Base-by-base conservation (phyloP, 2,888 invertebrate species). In the Muschampia plurimacula region DNA sequence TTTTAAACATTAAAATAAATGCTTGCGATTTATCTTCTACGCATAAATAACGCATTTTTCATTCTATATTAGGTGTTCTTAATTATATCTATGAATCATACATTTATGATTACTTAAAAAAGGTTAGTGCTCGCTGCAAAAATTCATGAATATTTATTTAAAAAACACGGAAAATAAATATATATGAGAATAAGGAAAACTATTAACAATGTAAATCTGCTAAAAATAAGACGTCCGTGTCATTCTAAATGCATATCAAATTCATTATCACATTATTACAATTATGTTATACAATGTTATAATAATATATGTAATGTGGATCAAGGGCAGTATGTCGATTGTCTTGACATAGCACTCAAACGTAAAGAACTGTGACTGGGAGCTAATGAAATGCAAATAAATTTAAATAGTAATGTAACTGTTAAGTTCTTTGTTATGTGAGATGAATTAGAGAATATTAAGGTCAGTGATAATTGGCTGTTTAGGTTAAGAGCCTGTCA, bases 311-410 rank as follows among this genome's bases (percentile, higher is more conserved):
- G 77, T 39, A 74, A 87, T 84, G 78, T 84, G 81, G 87, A 84
- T 84, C 88, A 88, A 88, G 87, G 87, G 79, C 86, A 75, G 69
- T 64, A 44, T 77, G 69, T 77, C 73, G 79, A 76, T 78, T 76
- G 72, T 76, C 78, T 78, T 78, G 76, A 77, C 77, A 77, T 75
- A 72, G 67, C 73, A 76, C n/a, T 64, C 46, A 28, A 59, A 28
- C 65, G 36, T 64, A 57, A 44, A 65, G 57, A 57, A 57, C 65
- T 65, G n/a, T 36, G n/a, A n/a, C n/a, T n/a, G n/a, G n/a, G 39
- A 4, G 70, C 22, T 71, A 66, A 71, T 59, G 13, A 57, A 52
- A 71, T 71, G 65, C n/a, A 65, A 60, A 71, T 71, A 13, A 59
- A 71, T 71, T 71, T 59, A 59, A 71, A 66, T 64, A 67, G 12